Evolutionary conservation across 1,140 invertebrate species (phyloP).

Genomic region (Listronotus bonariensis): DNA sequence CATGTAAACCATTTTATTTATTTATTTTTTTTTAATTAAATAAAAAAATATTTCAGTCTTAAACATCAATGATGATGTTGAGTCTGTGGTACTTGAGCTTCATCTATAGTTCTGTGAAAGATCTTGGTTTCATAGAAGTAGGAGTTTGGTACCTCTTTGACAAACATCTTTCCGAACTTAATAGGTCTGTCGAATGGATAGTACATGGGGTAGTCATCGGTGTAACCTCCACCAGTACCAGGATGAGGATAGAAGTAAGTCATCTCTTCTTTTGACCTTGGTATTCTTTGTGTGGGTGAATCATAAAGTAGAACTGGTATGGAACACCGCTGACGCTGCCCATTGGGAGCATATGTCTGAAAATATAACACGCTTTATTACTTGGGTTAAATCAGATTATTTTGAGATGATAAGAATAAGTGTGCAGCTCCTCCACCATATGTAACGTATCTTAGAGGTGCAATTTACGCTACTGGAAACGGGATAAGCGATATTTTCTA

Average conservation of each 20-base stretch:
- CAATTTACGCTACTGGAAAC: too few relatives aligned
- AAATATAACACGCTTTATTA: slow-evolving; percentile 1
- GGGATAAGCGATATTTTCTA: too few relatives aligned
- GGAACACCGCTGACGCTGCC: slow-evolving; percentile 67
- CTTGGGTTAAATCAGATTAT: background rate
- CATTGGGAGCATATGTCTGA: slow-evolving; percentile 63
- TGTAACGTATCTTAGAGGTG: too few relatives aligned
- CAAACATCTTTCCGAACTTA: slow-evolving; percentile 39
- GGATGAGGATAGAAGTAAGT: slow-evolving; percentile 31
- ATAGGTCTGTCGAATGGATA: slow-evolving; percentile 71
- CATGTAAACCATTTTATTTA: too few relatives aligned
- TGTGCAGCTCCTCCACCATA: too few relatives aligned
- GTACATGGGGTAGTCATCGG: slow-evolving; percentile 65
- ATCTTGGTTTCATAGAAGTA: slow-evolving; percentile 67
- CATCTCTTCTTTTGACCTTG: slow-evolving; percentile 24
- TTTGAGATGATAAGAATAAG: too few relatives aligned
- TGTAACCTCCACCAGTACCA: slow-evolving; percentile 30
- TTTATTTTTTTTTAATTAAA: too few relatives aligned
- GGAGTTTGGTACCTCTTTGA: slow-evolving; percentile 67
- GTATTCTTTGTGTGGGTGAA: slow-evolving; percentile 57
- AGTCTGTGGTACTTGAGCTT: slow-evolving; percentile 18
- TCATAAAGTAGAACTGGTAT: slow-evolving; percentile 68
- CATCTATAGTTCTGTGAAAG: slow-evolving; percentile 59
- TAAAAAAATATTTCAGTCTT: too few relatives aligned
- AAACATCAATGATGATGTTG: slow-evolving; percentile 7